phyloP scores from a whole-genome alignment of 2,888 invertebrate genomes.

The Mythimna loreyi region DNA sequence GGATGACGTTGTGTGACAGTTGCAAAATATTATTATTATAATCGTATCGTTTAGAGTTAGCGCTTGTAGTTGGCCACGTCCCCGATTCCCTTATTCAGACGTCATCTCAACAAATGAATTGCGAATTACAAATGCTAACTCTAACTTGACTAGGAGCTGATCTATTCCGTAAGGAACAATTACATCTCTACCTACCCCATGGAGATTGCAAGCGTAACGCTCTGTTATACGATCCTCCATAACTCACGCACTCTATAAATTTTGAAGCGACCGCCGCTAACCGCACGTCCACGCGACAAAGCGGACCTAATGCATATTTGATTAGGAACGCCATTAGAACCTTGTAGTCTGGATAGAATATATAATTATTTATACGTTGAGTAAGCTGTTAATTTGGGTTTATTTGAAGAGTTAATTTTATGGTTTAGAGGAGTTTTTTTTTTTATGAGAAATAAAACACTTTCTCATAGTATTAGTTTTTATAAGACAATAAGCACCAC shows the following conservation, averaged over 20 bases:
- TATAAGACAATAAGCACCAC: too few species aligned
- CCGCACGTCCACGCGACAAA: constrained; percentile 32
- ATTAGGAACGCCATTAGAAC: constrained; percentile 32
- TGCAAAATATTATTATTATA: too few species aligned
- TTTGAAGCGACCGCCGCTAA: constrained; percentile 24
- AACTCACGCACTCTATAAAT: constrained; percentile 33
- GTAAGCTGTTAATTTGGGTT: constrained; percentile 3
- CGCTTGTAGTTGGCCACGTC: too few species aligned
- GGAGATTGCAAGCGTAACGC: background rate
- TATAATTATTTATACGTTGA: constrained; percentile 20
- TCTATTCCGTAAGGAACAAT: background rate
- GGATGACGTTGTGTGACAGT: too few species aligned
- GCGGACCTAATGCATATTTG: constrained; percentile 48
- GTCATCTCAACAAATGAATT: too few species aligned
- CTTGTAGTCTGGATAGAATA: constrained; percentile 3
- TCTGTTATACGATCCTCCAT: background rate
- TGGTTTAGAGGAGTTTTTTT: background rate
- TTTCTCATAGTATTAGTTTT: too few species aligned
- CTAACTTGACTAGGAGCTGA: too few species aligned
- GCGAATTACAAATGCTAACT: too few species aligned
- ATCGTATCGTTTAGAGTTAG: too few species aligned
- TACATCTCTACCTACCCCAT: background rate
- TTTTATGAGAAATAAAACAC: background rate
- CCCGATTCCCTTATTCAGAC: too few species aligned
- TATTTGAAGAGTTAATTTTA: background rate